Percentiles rank a stretch among this genome's conserved stretches.
Conservation (phyloP, 2,888 invertebrate genomes). For the Leptinotarsa rubiginosa region DNA sequence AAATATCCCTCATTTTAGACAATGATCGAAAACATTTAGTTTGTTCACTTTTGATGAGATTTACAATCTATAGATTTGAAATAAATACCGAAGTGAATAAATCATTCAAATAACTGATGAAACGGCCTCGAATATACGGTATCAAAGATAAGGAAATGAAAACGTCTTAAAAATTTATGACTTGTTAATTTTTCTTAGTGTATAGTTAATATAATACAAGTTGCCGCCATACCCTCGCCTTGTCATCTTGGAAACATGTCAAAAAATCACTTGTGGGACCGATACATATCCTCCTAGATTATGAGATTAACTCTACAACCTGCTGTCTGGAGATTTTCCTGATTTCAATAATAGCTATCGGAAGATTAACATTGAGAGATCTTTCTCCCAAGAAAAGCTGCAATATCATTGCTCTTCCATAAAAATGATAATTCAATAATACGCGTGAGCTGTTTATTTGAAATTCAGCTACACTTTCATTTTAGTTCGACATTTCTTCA, state of each 20-base stretch:
- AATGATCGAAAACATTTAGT: no score
- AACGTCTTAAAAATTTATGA: no score
- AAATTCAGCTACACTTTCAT: no score
- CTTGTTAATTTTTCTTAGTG: not conserved
- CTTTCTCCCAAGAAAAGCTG: not conserved
- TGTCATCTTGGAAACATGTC: constrained; percentile 3
- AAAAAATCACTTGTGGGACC: not conserved
- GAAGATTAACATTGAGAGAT: constrained; percentile 6
- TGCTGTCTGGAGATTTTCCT: not conserved
- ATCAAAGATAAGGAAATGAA: no score
- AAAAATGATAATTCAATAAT: constrained; percentile 10
- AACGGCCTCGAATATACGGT: no score
- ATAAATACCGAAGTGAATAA: no score
- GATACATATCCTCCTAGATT: constrained; percentile 6
- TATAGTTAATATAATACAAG: not conserved
- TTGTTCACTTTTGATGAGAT: no score
- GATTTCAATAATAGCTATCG: not conserved
- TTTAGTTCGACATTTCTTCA: no score
- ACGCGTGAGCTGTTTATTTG: no score
- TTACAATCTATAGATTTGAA: no score
- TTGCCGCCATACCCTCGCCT: not conserved
- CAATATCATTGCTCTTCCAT: constrained; percentile 3
- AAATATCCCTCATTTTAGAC: no score
- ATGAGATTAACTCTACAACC: constrained; percentile 6
- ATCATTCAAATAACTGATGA: no score